Conservation (phyloP, 2,797 vertebrate species). For the Scyliorhinus canicula region DNA sequence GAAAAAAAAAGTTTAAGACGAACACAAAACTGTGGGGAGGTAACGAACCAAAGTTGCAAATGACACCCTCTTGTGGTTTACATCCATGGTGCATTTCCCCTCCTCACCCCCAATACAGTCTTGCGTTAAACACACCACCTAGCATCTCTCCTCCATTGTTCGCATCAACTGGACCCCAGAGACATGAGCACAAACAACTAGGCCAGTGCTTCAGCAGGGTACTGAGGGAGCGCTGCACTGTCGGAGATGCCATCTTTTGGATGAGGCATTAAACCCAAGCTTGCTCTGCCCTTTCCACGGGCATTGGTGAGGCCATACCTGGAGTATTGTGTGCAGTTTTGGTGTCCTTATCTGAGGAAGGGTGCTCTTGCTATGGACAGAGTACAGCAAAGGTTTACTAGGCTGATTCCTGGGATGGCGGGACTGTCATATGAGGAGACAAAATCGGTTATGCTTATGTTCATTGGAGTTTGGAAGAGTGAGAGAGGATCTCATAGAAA, state of each 20-base stretch:
- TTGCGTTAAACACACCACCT: background rate
- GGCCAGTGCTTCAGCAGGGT: background rate
- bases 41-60: background rate
- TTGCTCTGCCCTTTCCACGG: no score
- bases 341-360: no score
- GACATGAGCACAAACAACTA: background rate
- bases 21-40: background rate
- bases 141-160: background rate
- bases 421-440: no score
- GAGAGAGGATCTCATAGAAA: no score
- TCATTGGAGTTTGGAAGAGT: no score
- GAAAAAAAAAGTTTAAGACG: constrained; percentile 18
- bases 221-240: background rate
- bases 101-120: background rate
- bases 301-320: no score
- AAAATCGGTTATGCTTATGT: no score
- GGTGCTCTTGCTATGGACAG: no score
- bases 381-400: no score
- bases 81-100: background rate
- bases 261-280: background rate
- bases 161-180: background rate
- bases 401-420: no score
- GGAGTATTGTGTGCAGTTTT: no score
- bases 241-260: background rate
- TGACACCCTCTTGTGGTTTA: background rate